Conservation (phyloP, 1,140 invertebrate species). For the Cyclargus thomasi region DNA sequence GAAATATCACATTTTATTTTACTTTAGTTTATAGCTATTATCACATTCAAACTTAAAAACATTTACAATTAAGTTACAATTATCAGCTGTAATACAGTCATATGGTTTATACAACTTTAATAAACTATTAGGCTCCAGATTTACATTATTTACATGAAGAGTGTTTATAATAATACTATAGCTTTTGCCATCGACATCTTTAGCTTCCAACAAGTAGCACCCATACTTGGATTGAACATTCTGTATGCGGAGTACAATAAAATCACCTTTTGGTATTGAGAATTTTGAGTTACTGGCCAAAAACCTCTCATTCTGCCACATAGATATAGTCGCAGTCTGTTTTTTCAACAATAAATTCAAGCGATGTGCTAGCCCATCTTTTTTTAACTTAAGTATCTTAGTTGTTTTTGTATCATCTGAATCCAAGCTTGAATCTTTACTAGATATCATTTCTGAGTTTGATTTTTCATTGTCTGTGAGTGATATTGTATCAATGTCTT, state of each 20-base stretch:
- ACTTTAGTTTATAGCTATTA: neutral
- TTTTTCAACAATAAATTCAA: conserved; percentile 52
- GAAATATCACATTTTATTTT: neutral
- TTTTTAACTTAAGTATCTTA: conserved; percentile 56
- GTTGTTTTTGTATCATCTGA: conserved; percentile 26
- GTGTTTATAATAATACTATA: conserved; percentile 48
- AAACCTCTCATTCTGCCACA: conserved; percentile 63
- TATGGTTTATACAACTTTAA: conserved; percentile 58
- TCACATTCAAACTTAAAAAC: conserved; percentile 53
- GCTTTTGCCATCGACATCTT: conserved; percentile 35
- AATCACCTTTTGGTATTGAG: conserved; percentile 48
- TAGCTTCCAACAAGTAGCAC: conserved; percentile 40
- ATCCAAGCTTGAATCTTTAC: conserved; percentile 22
- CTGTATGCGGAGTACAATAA: conserved; percentile 40
- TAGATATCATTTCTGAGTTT: neutral
- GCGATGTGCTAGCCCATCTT: conserved; percentile 49
- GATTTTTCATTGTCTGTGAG: conserved; percentile 16
- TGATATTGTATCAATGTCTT: conserved; percentile 44
- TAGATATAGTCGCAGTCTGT: conserved; percentile 44
- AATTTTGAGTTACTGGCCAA: conserved; percentile 58
- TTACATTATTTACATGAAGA: conserved; percentile 37
- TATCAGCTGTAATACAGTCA: conserved; percentile 33
- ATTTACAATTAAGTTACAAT: conserved; percentile 50
- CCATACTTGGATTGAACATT: conserved; percentile 48
- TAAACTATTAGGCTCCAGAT: conserved; percentile 32